Evolutionary conservation across 2,888 invertebrate species (phyloP).

Genomic region (Chrysolina haemoptera): DNA sequence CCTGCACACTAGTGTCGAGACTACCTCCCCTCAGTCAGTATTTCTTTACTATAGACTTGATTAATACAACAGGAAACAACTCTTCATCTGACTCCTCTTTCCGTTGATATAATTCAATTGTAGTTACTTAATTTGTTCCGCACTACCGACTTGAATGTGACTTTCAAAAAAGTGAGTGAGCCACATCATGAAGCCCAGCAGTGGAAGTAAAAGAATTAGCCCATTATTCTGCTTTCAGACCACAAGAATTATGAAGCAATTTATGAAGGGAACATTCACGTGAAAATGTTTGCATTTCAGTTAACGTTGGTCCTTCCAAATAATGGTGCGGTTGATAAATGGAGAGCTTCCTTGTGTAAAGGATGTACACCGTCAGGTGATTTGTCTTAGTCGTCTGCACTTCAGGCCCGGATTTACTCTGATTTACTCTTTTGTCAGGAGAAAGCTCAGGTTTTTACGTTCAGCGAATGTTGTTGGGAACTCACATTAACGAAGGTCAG

Average conservation of each 20-base stretch:
- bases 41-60: too few relatives aligned
- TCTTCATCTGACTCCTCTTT: too few relatives aligned
- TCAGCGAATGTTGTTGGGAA: slow-evolving; percentile 7
- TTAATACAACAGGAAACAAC: too few relatives aligned
- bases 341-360: slow-evolving; percentile 50
- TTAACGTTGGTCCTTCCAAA: slow-evolving; percentile 45
- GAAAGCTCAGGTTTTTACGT: slow-evolving; percentile 23
- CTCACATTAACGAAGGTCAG: slow-evolving; percentile 1
- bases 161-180: too few relatives aligned
- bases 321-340: slow-evolving; percentile 52
- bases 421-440: slow-evolving; percentile 54
- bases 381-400: slow-evolving; percentile 61
- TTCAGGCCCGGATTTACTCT: slow-evolving; percentile 58
- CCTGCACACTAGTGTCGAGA: too few relatives aligned
- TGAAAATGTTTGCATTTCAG: slow-evolving; percentile 46
- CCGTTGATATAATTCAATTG: too few relatives aligned
- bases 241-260: neutral
- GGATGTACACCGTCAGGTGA: slow-evolving; percentile 57
- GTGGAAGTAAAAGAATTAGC: neutral
- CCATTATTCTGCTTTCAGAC: slow-evolving; percentile 3
- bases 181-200: too few relatives aligned
- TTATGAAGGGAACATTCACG: slow-evolving; percentile 16
- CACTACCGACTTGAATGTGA: too few relatives aligned
- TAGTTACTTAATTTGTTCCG: too few relatives aligned
- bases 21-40: too few relatives aligned